Base-by-base conservation (phyloP, 2,888 invertebrate genomes). In the Sesia apiformis region DNA sequence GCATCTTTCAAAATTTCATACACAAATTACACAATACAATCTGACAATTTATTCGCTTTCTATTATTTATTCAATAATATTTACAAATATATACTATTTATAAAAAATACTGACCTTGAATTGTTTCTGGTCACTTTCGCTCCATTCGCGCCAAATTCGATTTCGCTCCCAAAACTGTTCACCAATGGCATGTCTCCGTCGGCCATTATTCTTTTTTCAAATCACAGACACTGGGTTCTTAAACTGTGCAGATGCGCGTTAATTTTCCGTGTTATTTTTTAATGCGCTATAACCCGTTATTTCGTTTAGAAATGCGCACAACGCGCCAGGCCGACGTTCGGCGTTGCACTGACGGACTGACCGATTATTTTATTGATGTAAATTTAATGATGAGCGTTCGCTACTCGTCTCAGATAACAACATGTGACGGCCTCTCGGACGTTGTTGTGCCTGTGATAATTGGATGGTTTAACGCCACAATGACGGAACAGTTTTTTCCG, bases 161-260 rank as follows among this genome's bases (percentile, higher is more conserved):
- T 70, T 67, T 87, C 88, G 72, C 73, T 81, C 61, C 83, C 76
- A 72, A 77, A 87, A 81, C 85, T 86, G 52, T 77, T 76, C 55
- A 89, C 88, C 62, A 89, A 66, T 58, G 88, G 88, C 69, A 86
- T 74, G 64, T 88, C 88, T 63, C 88, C 88, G 69, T 88, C 88
- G 59, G 87, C 84, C 84, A 88, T 84, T 59, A 69, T 77, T 67
- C 59, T 71, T 71, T 67, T 42, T 40, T 39, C 1, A 53, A 53
- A 52, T 40, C 51, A 49, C 39, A 50, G 23, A 50, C 40, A 41
- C 38, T 41, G 38, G 40, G 39, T 41, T 6, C 41, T 49, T 49
- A 41, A 51, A 50, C 8, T 8, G 52, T 4, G 39, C n/a, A 39
- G 39, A 7, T n/a, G 3, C 38, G 23, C 39, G 8, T 40, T 52